A percentile compares a stretch with the other conserved stretches of the same genome.
Conservation (phyloP, 2,888 invertebrate genomes). For the Ormia ochracea region DNA sequence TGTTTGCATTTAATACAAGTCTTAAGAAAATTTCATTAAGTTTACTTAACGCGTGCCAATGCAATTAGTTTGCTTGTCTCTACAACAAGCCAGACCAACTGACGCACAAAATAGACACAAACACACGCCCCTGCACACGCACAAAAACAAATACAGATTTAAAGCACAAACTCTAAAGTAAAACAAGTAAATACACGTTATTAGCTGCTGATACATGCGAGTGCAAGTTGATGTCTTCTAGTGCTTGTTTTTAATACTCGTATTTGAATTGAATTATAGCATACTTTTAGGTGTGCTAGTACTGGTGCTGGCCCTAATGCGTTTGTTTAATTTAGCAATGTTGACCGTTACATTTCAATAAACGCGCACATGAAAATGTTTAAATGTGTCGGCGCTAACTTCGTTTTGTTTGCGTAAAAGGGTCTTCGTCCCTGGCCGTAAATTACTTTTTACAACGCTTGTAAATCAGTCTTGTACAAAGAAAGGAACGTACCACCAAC, state of each 20-base stretch:
- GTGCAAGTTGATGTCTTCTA: neutral
- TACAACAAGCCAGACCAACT: conserved; percentile 8
- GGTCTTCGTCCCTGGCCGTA: neutral
- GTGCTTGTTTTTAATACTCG: neutral
- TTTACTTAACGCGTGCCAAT: conserved; percentile 61
- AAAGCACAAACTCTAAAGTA: neutral
- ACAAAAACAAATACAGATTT: neutral
- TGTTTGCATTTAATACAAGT: conserved; percentile 45
- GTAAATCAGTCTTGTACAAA: conserved; percentile 22
- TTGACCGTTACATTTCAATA: conserved; percentile 56
- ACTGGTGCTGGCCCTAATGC: neutral
- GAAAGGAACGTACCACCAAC: neutral
- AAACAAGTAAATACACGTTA: neutral
- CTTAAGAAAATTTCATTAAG: conserved; percentile 59
- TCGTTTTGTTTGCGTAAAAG: neutral
- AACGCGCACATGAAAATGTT: neutral
- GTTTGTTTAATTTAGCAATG: conserved; percentile 22
- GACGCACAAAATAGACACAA: neutral
- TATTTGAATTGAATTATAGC: neutral
- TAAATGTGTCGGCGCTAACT: conserved; percentile 8
- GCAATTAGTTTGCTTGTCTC: conserved; percentile 62
- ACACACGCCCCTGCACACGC: too few species aligned
- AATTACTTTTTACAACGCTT: neutral
- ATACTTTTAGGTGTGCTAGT: neutral
- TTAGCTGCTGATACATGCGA: neutral